Base-by-base conservation (phyloP, 2,113 vertebrate genomes). In the Rhabdomys dilectus region DNA sequence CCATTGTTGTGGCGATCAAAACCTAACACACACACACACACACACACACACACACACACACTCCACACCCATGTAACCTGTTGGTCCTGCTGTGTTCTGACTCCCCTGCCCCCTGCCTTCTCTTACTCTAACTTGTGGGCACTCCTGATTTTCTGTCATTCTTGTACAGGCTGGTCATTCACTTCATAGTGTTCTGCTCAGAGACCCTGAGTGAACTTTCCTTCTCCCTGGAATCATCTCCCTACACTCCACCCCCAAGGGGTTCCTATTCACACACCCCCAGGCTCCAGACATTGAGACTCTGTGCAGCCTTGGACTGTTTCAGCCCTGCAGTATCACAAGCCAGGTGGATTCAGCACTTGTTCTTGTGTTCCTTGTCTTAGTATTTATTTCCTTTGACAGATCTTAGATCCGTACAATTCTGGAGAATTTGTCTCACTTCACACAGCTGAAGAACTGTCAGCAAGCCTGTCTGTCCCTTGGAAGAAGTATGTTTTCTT, bases 371-470 rank as follows among this genome's bases (percentile, higher is more conserved):
- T 0, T 16, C 42, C 62, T 62, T 77, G n/a, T 16, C 19, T 48
- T 53, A 22, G 36, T 87, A 26, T 73, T 26, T 88, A 34, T 96
- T 72, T 72, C 17, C 3, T 91, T 78, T 85, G n/a, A 62, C 76
- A 42, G 68, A 36, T 70, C 51, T 36, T 58, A 68, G 39, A 9
- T 75, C 29, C 34, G 24, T 92, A 78, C 81, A 77, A 1, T 66
- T 64, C 53, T 82, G 53, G 68, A 87, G 29, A 66, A 94, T 90
- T 93, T 87, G 13, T 89, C 72, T 89, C 60, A 60, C 70, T 66
- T 87, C 58, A 82, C 34, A 78, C 21, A 64, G 3, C 51, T 89
- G 58, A 75, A 16, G 51, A 26, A 42, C 15, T 82, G 3, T 45
- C 26, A 12, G 15, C n/a, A n/a, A 88, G 62, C 93, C 73, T 42